Conservation (phyloP, 2,113 vertebrate genomes). For the Budorcas taxicolor region DNA sequence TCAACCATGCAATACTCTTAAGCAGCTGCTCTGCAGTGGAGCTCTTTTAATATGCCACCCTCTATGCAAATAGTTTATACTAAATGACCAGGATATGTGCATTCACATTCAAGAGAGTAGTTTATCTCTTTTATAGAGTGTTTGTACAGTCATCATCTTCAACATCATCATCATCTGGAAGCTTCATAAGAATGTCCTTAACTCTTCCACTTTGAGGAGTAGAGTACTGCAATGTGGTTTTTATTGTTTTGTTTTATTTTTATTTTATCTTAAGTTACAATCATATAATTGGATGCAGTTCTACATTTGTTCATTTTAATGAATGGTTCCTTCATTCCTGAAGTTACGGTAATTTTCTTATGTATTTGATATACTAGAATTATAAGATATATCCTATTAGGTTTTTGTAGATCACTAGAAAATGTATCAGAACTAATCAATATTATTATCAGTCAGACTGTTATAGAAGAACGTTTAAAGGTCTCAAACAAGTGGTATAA, state of each 20-base stretch:
- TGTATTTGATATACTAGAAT: neutral
- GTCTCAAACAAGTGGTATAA: neutral
- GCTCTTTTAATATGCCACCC: constrained; percentile 88
- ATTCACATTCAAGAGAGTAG: constrained; percentile 46
- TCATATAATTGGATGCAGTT: neutral
- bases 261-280: neutral
- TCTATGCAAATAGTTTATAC: constrained; percentile 90
- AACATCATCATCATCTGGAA: constrained; percentile 1
- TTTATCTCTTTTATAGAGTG: constrained; percentile 47
- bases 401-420: neutral
- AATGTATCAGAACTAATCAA: neutral
- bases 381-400: neutral
- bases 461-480: neutral
- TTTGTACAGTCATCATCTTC: neutral
- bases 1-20: constrained; percentile 85
- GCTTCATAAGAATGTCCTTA: constrained; percentile 35
- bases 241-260: constrained; percentile 27
- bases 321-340: neutral
- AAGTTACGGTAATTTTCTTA: neutral
- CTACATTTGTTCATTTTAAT: constrained; percentile 22
- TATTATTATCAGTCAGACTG: neutral
- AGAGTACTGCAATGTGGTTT: neutral
- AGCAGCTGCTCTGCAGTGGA: constrained; percentile 92
- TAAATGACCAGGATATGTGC: constrained; percentile 80
- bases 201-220: neutral